Conservation (phyloP, 2,888 invertebrate genomes). For the Schrankia costaestrigalis region DNA sequence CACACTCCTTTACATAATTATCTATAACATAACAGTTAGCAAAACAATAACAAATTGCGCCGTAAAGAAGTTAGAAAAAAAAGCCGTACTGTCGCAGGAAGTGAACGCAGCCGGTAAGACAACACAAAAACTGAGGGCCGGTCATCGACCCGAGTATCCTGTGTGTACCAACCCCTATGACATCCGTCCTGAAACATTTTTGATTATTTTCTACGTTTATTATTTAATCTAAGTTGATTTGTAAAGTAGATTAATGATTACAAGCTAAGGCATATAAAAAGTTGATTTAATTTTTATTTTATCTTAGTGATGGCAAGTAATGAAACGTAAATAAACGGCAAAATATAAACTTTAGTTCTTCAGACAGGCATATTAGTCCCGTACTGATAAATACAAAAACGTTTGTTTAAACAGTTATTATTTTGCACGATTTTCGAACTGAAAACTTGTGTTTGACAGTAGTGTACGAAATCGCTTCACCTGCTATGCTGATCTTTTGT, state of each 20-base stretch:
- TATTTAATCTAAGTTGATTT: conserved; percentile 10
- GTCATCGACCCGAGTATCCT: conserved; percentile 55
- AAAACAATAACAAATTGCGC: conserved; percentile 42
- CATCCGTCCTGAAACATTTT: conserved; percentile 32
- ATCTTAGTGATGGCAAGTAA: no score
- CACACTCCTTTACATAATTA: not conserved
- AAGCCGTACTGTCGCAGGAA: conserved; percentile 76
- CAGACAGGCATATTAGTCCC: no score
- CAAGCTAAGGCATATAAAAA: no score
- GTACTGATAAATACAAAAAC: no score
- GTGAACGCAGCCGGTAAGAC: conserved; percentile 63
- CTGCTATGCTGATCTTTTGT: no score
- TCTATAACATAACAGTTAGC: conserved; percentile 24
- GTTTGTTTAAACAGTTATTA: no score
- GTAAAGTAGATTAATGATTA: conserved; percentile 14
- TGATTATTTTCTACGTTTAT: conserved; percentile 17
- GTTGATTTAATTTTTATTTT: no score
- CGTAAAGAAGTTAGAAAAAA: conserved; percentile 62
- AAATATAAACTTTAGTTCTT: no score
- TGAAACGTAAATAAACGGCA: no score
- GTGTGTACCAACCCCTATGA: conserved; percentile 46
- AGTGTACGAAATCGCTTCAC: no score
- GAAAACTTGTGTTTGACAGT: no score
- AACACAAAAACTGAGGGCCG: conserved; percentile 54
- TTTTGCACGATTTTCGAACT: no score